Percentiles rank a stretch among this genome's conserved stretches.
These are phyloP conservation scores for Cosmopolites sordidus DNA, from an alignment of 2,888 invertebrate genomes.

Conservation along the genomic window DNA sequence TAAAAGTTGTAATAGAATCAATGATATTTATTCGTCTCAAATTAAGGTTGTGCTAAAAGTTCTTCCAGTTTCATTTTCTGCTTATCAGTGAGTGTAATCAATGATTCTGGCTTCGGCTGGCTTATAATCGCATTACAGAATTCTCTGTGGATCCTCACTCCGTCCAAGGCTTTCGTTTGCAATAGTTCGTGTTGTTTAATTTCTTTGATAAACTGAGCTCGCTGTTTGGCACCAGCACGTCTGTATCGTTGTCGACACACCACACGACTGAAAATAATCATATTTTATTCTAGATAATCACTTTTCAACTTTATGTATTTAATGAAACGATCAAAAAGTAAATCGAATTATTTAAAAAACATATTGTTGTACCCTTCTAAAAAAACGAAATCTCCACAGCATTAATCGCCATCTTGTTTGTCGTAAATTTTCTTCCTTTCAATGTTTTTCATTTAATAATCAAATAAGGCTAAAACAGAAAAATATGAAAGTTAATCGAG, in stretches of 20 bases:
- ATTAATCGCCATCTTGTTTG: too few relatives aligned
- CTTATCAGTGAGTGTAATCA: constrained; percentile 38
- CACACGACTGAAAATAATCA: constrained; percentile 58
- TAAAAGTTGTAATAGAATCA: too few relatives aligned
- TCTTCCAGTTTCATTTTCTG: constrained; percentile 40
- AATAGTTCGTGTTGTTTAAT: constrained; percentile 58
- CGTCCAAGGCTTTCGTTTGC: constrained; percentile 60
- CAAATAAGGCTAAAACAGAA: too few relatives aligned
- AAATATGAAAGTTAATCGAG: too few relatives aligned
- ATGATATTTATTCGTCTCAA: not conserved
- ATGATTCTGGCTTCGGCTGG: constrained; percentile 36
- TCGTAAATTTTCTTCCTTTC: too few relatives aligned
- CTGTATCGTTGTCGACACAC: constrained; percentile 61
- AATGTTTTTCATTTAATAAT: too few relatives aligned
- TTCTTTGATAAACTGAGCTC: constrained; percentile 59
- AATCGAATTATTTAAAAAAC: too few relatives aligned
- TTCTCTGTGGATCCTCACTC: constrained; percentile 61
- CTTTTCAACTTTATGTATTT: not conserved
- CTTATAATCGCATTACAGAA: constrained; percentile 57
- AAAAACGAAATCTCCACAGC: too few relatives aligned
- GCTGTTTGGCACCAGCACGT: constrained; percentile 52
- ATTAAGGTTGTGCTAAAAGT: constrained; percentile 30
- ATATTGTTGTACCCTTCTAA: too few relatives aligned
- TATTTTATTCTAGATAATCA: too few relatives aligned
- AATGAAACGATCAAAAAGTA: not conserved